A percentile compares a stretch with the other conserved stretches of the same genome.
Conservation (phyloP, 2,888 invertebrate species). For the Spialia ferax region DNA sequence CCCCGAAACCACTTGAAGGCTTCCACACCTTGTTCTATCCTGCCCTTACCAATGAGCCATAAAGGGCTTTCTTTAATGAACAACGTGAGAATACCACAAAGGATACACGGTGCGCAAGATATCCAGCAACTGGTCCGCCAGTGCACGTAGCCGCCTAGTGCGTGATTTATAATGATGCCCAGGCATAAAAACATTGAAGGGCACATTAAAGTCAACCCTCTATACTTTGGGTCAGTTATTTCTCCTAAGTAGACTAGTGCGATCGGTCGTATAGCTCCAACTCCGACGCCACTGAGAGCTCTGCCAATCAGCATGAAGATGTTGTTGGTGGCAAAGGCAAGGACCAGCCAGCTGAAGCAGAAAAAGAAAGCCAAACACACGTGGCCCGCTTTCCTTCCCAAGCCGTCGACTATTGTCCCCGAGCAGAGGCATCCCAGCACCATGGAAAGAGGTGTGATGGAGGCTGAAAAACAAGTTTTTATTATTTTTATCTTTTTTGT, state of each 20-base stretch:
- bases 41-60: slow-evolving; percentile 64
- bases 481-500: neutral
- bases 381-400: slow-evolving; percentile 60
- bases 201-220: slow-evolving; percentile 55
- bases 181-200: slow-evolving; percentile 53
- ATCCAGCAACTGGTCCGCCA: slow-evolving; percentile 58
- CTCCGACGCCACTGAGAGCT: slow-evolving; percentile 57
- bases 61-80: slow-evolving; percentile 65
- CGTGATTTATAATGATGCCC: slow-evolving; percentile 58
- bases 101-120: slow-evolving; percentile 53
- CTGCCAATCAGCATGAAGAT: slow-evolving; percentile 56
- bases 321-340: slow-evolving; percentile 54
- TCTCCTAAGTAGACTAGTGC: slow-evolving; percentile 63
- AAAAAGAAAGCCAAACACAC: slow-evolving; percentile 55
- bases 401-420: slow-evolving; percentile 58
- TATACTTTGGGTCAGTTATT: slow-evolving; percentile 60
- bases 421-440: slow-evolving; percentile 58
- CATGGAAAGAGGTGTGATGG: slow-evolving; percentile 59
- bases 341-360: slow-evolving; percentile 59
- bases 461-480: slow-evolving; percentile 54
- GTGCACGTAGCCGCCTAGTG: slow-evolving; percentile 53
- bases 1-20: slow-evolving; percentile 61
- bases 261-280: slow-evolving; percentile 57
- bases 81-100: slow-evolving; percentile 52
- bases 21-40: slow-evolving; percentile 54